Evolutionary conservation across 1,140 invertebrate species (phyloP).

Genomic region (Stegodyphus dumicola): DNA sequence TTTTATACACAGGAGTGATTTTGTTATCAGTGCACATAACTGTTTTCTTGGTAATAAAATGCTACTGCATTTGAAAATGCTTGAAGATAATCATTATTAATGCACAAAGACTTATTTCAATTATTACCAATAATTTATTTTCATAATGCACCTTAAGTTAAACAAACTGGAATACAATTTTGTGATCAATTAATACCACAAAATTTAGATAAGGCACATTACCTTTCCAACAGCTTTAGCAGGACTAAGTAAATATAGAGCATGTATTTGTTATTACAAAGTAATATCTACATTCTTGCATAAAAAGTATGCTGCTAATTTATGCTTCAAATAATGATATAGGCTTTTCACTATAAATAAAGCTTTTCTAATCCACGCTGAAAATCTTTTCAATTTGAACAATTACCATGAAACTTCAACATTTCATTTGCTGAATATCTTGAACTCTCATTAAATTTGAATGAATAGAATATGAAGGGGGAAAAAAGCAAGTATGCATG

Average conservation of each 20-base stretch:
- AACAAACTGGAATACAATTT: constrained; percentile 45
- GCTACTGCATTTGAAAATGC: too few relatives aligned
- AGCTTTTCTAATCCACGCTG: neutral
- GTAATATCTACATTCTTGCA: neutral
- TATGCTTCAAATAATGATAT: neutral
- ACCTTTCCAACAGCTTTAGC: constrained; percentile 50
- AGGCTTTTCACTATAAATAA: neutral
- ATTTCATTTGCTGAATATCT: neutral
- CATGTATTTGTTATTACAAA: neutral
- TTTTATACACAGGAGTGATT: too few relatives aligned
- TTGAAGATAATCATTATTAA: neutral
- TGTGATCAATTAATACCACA: constrained; percentile 38
- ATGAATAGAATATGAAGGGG: too few relatives aligned
- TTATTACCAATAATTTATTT: constrained; percentile 53
- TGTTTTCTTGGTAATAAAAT: too few relatives aligned
- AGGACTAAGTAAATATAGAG: neutral
- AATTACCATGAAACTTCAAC: neutral
- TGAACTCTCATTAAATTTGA: too few relatives aligned
- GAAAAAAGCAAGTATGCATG: too few relatives aligned
- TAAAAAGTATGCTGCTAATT: neutral
- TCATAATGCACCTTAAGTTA: constrained; percentile 52
- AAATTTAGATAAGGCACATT: constrained; percentile 54
- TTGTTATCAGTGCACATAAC: too few relatives aligned
- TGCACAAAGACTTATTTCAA: neutral
- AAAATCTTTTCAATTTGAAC: neutral